Percentiles rank a stretch among this genome's conserved stretches.
Evolutionary conservation across 1,140 invertebrate species (phyloP).

Genomic region (Helicoverpa armigera): DNA sequence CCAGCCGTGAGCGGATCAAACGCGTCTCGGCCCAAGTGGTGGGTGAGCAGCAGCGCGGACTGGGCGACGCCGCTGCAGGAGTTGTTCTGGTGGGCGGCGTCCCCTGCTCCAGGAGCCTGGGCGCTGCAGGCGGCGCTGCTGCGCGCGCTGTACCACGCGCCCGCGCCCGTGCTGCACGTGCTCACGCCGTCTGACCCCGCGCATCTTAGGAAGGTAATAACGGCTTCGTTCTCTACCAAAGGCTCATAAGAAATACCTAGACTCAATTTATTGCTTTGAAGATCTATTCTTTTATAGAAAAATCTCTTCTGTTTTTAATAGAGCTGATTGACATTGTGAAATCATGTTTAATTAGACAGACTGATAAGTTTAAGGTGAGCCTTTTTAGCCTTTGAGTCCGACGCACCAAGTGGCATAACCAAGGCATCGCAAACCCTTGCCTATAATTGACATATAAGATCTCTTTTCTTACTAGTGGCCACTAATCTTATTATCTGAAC

Average conservation of each 20-base stretch:
- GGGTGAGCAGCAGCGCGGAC: constrained; percentile 64
- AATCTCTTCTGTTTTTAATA: too few species aligned
- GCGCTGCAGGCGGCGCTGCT: constrained; percentile 69
- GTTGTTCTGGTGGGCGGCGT: constrained; percentile 76
- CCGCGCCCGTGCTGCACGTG: constrained; percentile 56
- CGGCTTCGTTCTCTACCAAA: background rate
- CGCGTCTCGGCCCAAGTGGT: constrained; percentile 58
- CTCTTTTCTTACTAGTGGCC: too few species aligned
- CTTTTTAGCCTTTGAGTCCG: too few species aligned
- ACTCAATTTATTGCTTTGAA: too few species aligned
- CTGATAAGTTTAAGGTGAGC: too few species aligned
- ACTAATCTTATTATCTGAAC: background rate
- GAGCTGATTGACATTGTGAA: too few species aligned
- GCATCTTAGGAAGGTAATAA: constrained; percentile 63
- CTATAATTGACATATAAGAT: too few species aligned
- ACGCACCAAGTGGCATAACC: too few species aligned
- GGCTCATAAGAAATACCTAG: too few species aligned
- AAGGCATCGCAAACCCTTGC: too few species aligned
- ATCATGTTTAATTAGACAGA: too few species aligned
- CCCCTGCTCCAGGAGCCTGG: constrained; percentile 63
- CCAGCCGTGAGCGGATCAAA: constrained; percentile 59
- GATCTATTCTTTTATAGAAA: too few species aligned
- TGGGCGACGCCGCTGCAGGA: constrained; percentile 68
- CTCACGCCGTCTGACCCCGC: constrained; percentile 68
- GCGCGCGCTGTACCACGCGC: constrained; percentile 72